These are phyloP conservation scores for Leptodactylus fuscus DNA, from an alignment of 2,113 vertebrate species.

Conservation along the genomic window DNA sequence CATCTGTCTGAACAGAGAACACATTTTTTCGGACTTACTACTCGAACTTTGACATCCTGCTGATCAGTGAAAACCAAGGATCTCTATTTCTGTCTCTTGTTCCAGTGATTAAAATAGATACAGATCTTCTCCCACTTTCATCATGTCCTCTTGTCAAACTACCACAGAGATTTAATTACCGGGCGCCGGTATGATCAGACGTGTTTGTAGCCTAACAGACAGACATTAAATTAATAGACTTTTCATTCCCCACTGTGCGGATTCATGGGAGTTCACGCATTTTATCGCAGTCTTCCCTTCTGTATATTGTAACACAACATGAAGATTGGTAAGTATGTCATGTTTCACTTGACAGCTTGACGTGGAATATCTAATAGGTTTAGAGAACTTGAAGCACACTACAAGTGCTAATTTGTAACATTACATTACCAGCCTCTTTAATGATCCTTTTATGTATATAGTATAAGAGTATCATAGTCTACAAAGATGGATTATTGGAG, in stretches of 20 bases:
- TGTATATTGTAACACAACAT: slow-evolving; percentile 10
- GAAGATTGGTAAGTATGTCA: slow-evolving; percentile 17
- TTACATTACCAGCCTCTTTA: not conserved
- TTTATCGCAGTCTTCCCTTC: slow-evolving; percentile 19
- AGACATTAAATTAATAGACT: slow-evolving; percentile 41
- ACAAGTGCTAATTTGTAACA: not conserved
- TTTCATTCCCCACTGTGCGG: slow-evolving; percentile 42
- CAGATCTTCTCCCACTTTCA: slow-evolving; percentile 2
- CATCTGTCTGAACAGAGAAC: not conserved
- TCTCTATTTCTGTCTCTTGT: slow-evolving; percentile 10
- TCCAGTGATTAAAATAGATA: slow-evolving; percentile 36
- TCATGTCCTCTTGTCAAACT: slow-evolving; percentile 22
- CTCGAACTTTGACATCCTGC: not conserved
- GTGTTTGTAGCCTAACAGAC: slow-evolving; percentile 44
- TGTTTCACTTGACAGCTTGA: slow-evolving; percentile 13
- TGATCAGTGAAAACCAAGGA: slow-evolving; percentile 4
- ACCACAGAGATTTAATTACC: slow-evolving; percentile 48
- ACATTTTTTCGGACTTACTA: not conserved
- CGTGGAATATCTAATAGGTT: not conserved
- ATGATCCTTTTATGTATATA: not conserved
- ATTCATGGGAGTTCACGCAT: slow-evolving; percentile 16
- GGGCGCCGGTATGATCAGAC: slow-evolving; percentile 21
- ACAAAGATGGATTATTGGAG: not conserved
- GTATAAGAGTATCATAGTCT: no score
- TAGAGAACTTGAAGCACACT: not conserved